Evolutionary conservation across 2,797 vertebrate genomes (phyloP), one percentile per base, ranked within the genome.

Genomic region (Mus spretus): DNA sequence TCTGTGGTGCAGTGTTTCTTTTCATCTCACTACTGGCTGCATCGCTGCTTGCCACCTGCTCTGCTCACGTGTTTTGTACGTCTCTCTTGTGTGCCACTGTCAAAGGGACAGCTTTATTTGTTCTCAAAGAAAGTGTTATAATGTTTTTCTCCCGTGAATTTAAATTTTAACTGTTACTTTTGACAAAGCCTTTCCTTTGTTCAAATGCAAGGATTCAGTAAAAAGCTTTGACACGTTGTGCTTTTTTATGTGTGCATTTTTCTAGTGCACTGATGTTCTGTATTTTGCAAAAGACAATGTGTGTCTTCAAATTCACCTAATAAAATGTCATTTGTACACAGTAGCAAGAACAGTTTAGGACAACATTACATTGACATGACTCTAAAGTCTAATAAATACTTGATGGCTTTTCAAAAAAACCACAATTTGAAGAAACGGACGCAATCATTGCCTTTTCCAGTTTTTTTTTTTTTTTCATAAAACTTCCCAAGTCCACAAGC

Each of bases 161-260:
- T 44, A 87, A 95, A 85, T 94, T 94, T 13, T 44, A 90, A 94
- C 67, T 55, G 90, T 98, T 99, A 98, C 98, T 99, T 99, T 99
- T 99, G 99, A 99, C 99, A 99, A 99, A 99, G 99, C 99, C 99
- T 98, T 99, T 98, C 98, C 94, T 95, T 97, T 90, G 70, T 86
- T 97, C 83, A 97, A 98, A 98, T 97, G 92, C 96, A 98, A 97
- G 94, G 96, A 97, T 97, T 94, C 96, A 98, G 97, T 98, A 98
- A 98, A 97, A 98, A 89, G 87, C 24, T 84, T 92, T 97, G 93
- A 91, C 84, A 93, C 97, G 98, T 95, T 95, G 95, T 97, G 96
- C 95, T 78, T 97, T 97, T 97, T 97, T 65, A 92, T 94, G 98
- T 97, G 81, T 98, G 92, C 97, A 96, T 97, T 98, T 98, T 97